Evolutionary conservation across 2,888 invertebrate genomes (phyloP).

Genomic region (Carcina quercana): DNA sequence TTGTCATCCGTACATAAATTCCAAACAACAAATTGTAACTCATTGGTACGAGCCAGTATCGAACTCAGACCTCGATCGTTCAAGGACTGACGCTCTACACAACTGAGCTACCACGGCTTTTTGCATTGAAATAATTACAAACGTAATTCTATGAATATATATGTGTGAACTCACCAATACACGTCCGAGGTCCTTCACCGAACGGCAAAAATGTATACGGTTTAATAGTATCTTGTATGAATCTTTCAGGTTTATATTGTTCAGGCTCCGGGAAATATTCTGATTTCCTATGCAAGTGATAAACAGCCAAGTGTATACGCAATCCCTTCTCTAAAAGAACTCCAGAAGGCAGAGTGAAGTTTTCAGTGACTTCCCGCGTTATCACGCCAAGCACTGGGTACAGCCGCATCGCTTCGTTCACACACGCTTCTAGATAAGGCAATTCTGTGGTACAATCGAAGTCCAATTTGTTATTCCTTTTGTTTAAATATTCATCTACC

Average conservation of each 20-base stretch:
- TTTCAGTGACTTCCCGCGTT: constrained; percentile 36
- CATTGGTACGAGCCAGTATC: too few relatives aligned
- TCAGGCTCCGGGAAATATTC: constrained; percentile 34
- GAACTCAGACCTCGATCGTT: too few relatives aligned
- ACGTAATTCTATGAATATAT: too few relatives aligned
- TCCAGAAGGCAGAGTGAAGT: constrained; percentile 33
- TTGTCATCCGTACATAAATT: too few relatives aligned
- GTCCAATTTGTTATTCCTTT: constrained; percentile 11
- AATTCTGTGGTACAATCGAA: constrained; percentile 38
- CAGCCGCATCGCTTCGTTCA: constrained; percentile 36
- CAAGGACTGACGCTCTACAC: too few relatives aligned
- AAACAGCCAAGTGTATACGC: constrained; percentile 35
- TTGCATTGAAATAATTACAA: too few relatives aligned
- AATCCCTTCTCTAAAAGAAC: constrained; percentile 28
- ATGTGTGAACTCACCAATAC: constrained; percentile 11
- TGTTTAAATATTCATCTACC: constrained; percentile 30
- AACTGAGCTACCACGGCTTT: too few relatives aligned
- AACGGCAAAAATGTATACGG: constrained; percentile 37
- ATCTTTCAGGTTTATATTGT: constrained; percentile 32
- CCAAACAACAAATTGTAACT: too few relatives aligned
- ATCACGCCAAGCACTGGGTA: constrained; percentile 37
- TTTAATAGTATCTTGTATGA: constrained; percentile 28
- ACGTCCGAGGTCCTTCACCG: constrained; percentile 37
- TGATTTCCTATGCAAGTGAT: constrained; percentile 30
- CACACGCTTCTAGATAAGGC: constrained; percentile 37